Evolutionary conservation across 2,797 vertebrate species (phyloP), one percentile per base, ranked within the genome.

Genomic region (Benthosema pterotum): DNA sequence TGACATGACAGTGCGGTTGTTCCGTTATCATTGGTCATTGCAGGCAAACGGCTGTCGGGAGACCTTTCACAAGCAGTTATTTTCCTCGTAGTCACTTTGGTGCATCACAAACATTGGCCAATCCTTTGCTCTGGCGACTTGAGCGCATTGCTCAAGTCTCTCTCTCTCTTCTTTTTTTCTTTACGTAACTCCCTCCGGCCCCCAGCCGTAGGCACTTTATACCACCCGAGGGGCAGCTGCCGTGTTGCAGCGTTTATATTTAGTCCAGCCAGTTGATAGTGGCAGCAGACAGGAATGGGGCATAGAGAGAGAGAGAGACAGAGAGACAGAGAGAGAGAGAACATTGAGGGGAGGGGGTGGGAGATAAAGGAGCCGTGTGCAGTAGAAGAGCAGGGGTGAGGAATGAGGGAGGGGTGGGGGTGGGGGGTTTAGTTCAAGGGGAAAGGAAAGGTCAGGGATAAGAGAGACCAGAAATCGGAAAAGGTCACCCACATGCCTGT

Each of bases 391-490:
- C n/a, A 50, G 38, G 42, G 64, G 52, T 32, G 57, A 60, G 64
- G 61, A 67, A 60, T 53, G 64, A 32, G 62, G 49, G 57, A 6
- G 53, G 38, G 55, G 42, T 49, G 65, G 58, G 53, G 15, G 2
- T n/a, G n/a, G n/a, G n/a, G n/a, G n/a, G n/a, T n/a, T n/a, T n/a
- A n/a, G 45, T 38, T 42, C 52, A 56, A 59, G 63, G 68, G 77
- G 56, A 55, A 58, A 14, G 68, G 60, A 87, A 91, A 92, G 85
- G 91, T 90, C 86, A 90, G 38, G 63, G 74, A 82, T 81, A 84
- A 83, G 82, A 61, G 43, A 65, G 72, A 67, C 52, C 62, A 71
- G 62, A 82, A 83, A 83, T 86, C 62, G 69, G 66, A 77, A 83
- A 71, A 76, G 71, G 80, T 87, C 77, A 79, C 4, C 1, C 54